These are phyloP conservation scores for Diorhabda carinulata DNA, from an alignment of 1,140 invertebrate genomes.

Conservation along the genomic window DNA sequence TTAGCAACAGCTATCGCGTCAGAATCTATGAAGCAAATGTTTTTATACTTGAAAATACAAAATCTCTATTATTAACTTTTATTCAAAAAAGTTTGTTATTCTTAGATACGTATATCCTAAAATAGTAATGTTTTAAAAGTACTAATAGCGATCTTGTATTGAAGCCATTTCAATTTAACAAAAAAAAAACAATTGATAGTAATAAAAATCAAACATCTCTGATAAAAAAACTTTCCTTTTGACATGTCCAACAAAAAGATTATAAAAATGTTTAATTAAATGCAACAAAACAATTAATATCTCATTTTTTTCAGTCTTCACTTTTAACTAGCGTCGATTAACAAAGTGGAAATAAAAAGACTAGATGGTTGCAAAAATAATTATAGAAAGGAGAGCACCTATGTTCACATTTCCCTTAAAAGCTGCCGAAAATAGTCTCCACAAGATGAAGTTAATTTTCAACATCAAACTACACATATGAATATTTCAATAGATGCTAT, in stretches of 20 bases:
- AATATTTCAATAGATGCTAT: too few species aligned
- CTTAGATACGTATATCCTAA: too few species aligned
- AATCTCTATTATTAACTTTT: too few species aligned
- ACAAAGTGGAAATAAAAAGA: neutral
- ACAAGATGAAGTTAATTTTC: neutral
- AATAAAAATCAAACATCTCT: neutral
- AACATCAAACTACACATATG: neutral
- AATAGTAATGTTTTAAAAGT: too few species aligned
- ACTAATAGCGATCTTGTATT: neutral
- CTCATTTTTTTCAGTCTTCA: slow-evolving; percentile 17
- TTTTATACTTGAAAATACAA: too few species aligned
- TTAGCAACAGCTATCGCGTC: too few species aligned
- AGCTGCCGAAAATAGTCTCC: slow-evolving; percentile 1
- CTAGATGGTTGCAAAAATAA: slow-evolving; percentile 1
- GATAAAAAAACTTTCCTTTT: neutral
- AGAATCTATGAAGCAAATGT: too few species aligned
- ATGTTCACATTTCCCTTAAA: neutral
- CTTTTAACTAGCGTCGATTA: slow-evolving; percentile 3
- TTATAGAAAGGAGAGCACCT: slow-evolving; percentile 6
- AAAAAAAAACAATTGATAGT: neutral
- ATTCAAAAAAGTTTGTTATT: too few species aligned
- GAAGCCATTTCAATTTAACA: neutral
- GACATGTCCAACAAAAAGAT: neutral
- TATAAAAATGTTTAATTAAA: slow-evolving; percentile 4
- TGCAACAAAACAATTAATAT: slow-evolving; percentile 14